Base-by-base conservation (phyloP, 2,797 vertebrate genomes). In the Alouatta caraya region DNA sequence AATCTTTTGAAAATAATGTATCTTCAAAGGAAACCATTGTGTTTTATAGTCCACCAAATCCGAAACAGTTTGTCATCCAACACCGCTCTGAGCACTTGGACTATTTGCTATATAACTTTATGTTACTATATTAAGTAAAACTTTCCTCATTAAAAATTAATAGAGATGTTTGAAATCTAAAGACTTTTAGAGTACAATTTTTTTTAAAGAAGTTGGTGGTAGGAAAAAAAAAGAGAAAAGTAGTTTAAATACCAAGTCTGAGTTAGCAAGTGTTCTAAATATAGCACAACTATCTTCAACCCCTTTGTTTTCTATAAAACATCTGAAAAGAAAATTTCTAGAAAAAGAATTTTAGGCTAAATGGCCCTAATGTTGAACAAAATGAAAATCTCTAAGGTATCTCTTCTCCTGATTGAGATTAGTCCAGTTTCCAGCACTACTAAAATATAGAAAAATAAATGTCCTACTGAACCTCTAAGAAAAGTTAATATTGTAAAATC, bases 1-100 rank as follows among this genome's bases (percentile, higher is more conserved):
- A 86, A 92, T 14, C n/a, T 86, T 96, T 79, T 44, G n/a, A 52
- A 85, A 83, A n/a, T 96, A 83, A 76, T 75, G 44, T 86, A 24
- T 86, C 67, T 90, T 90, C 73, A 90, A 86, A 83, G 64, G 15
- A 92, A 50, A 84, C 1, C 22, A 85, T 2, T 70, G 15, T 59
- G 22, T 73, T 67, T 28, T 46, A 59, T 10, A 79, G 21, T 70
- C 52, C 37, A 64, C 57, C 88, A 92, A 90, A 93, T 57, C 26
- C 57, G 14, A 84, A 93, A 61, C 30, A 14, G 26, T 78, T 87
- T 90, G 72, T 84, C 48, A 42, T 55, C 21, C 50, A 78, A 26
- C 5, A 81, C 19, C 55, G 37, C 33, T 50, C 12, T 52, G 72
- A 93, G 21, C 21, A 80, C 81, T 75, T 57, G 42, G n/a, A 93